Conservation (phyloP, 2,888 invertebrate genomes). For the Cephonodes hylas region DNA sequence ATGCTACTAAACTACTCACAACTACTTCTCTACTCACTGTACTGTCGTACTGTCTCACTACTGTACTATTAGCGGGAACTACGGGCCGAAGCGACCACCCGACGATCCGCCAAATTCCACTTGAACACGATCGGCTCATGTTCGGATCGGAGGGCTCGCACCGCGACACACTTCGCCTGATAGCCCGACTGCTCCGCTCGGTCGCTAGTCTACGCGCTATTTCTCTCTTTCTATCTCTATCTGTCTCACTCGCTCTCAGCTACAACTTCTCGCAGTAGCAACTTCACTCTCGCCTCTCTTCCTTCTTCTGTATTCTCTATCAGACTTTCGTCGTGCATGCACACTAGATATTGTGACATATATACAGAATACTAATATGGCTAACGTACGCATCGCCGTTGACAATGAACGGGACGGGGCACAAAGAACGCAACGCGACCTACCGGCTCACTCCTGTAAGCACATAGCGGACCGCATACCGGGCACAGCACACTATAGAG, state of each 20-base stretch:
- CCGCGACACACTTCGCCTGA: conserved; percentile 68
- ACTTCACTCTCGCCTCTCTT: conserved; percentile 74
- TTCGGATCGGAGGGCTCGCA: conserved; percentile 67
- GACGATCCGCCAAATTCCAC: conserved; percentile 66
- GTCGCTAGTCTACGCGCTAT: conserved; percentile 75
- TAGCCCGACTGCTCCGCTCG: conserved; percentile 72
- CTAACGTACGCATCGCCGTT: conserved; percentile 72
- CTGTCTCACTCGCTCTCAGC: conserved; percentile 76
- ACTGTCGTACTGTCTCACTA: conserved; percentile 73
- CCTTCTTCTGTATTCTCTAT: conserved; percentile 77
- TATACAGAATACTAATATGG: conserved; percentile 73
- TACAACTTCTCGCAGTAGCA: conserved; percentile 77
- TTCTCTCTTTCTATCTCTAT: conserved; percentile 75
- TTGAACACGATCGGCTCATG: conserved; percentile 42
- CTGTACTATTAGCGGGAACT: conserved; percentile 75
- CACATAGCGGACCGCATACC: conserved; percentile 53
- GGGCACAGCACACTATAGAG: conserved; percentile 62
- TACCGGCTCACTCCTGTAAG: conserved; percentile 58
- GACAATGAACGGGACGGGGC: conserved; percentile 56
- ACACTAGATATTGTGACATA: conserved; percentile 81
- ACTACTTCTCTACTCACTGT: conserved; percentile 77
- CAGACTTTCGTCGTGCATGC: conserved; percentile 78
- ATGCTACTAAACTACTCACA: conserved; percentile 76
- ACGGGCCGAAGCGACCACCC: conserved; percentile 69
- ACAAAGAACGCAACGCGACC: conserved; percentile 66